phyloP scores from a whole-genome alignment of 2,797 vertebrate species.

The Falco concolor region DNA sequence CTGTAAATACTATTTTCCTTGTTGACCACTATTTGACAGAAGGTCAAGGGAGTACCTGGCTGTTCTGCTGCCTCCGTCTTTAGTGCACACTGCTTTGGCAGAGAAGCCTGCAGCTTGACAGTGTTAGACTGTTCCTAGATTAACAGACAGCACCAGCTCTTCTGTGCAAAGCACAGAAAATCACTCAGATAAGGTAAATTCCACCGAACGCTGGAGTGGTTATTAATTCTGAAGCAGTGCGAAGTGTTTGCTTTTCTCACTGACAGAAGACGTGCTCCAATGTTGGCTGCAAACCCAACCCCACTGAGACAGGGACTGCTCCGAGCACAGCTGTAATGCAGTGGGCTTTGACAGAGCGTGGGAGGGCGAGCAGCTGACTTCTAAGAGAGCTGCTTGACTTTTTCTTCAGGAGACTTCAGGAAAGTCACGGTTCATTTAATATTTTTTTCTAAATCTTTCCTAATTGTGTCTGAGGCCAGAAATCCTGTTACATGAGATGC shows the following conservation, averaged over 20 bases:
- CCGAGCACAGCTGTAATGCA: neutral
- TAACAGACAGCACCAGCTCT: neutral
- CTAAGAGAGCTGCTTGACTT: neutral
- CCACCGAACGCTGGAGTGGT: neutral
- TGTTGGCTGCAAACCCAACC: neutral
- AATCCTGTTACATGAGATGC: neutral
- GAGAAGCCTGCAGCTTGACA: neutral
- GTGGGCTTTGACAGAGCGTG: neutral
- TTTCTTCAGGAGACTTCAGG: neutral
- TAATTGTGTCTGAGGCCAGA: neutral
- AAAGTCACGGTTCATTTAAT: neutral
- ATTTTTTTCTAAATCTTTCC: neutral
- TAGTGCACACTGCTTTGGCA: neutral
- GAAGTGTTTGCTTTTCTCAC: neutral
- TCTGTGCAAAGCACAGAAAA: neutral
- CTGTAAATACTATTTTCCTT: neutral
- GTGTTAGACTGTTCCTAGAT: neutral
- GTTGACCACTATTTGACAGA: neutral
- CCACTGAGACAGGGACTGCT: neutral
- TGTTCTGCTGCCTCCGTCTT: neutral
- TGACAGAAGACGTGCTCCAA: neutral
- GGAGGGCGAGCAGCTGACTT: neutral
- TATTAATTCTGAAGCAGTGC: neutral
- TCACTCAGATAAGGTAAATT: neutral
- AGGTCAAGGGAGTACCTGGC: neutral